Evolutionary conservation across 1,140 invertebrate species (phyloP).

Genomic region (Lasaia peninsularis): DNA sequence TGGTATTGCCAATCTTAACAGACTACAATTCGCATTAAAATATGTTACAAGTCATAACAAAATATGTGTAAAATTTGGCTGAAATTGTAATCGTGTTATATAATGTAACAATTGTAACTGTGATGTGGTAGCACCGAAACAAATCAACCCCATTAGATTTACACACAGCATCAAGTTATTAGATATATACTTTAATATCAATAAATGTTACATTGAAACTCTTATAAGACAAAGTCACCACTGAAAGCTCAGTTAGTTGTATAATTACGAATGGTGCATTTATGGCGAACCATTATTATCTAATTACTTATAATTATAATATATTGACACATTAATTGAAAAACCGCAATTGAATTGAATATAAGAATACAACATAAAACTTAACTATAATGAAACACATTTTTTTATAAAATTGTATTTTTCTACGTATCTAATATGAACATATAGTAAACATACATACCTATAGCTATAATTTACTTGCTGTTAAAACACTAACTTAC

Average conservation of each 20-base stretch:
- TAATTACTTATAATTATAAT: constrained; percentile 55
- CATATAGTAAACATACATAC: constrained; percentile 53
- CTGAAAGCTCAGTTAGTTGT: constrained; percentile 57
- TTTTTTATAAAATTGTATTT: constrained; percentile 34
- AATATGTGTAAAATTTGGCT: too few species aligned
- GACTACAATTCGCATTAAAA: too few species aligned
- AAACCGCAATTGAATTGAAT: constrained; percentile 45
- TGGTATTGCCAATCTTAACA: too few species aligned
- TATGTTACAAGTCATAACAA: too few species aligned
- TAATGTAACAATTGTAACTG: too few species aligned
- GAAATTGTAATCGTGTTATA: too few species aligned
- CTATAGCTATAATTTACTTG: constrained; percentile 56
- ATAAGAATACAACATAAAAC: constrained; percentile 40
- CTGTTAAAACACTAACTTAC: constrained; percentile 41
- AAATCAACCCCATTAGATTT: neutral
- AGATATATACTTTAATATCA: constrained; percentile 65
- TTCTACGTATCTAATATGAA: constrained; percentile 52
- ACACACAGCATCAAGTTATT: constrained; percentile 16
- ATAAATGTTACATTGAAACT: constrained; percentile 66
- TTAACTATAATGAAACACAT: constrained; percentile 40
- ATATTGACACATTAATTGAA: constrained; percentile 71
- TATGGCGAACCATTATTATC: constrained; percentile 57
- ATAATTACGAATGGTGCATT: constrained; percentile 45
- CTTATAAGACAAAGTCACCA: constrained; percentile 52
- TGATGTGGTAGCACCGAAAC: too few species aligned